Percentiles rank a stretch among this genome's conserved stretches.
Conservation (phyloP, 2,888 invertebrate species). For the Ochlodes sylvanus region DNA sequence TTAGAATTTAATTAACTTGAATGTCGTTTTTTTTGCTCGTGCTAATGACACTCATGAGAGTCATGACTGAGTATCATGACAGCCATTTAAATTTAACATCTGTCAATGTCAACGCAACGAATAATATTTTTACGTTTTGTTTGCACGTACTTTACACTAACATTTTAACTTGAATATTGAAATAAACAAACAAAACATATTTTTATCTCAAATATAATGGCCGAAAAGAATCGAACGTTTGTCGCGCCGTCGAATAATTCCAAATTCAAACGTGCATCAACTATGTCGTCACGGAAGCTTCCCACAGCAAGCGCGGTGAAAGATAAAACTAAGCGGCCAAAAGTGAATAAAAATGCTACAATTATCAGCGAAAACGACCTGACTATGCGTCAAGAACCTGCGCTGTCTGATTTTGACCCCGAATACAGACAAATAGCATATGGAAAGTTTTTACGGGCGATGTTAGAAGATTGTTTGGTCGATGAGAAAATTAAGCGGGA, state of each 20-base stretch:
- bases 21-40: background rate
- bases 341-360: slow-evolving; percentile 54
- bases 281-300: slow-evolving; percentile 52
- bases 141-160: background rate
- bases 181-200: background rate
- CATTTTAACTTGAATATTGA: background rate
- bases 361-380: slow-evolving; percentile 52
- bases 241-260: slow-evolving; percentile 53
- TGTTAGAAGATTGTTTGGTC: slow-evolving; percentile 70
- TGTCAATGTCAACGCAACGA: slow-evolving; percentile 47
- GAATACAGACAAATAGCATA: slow-evolving; percentile 66
- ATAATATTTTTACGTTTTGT: background rate
- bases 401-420: slow-evolving; percentile 57
- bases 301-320: slow-evolving; percentile 45
- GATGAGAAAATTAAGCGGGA: slow-evolving; percentile 74
- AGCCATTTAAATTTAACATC: slow-evolving; percentile 54
- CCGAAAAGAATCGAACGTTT: slow-evolving; percentile 62
- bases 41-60: too few relatives aligned
- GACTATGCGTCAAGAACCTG: slow-evolving; percentile 54
- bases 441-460: slow-evolving; percentile 65
- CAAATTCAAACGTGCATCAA: slow-evolving; percentile 59
- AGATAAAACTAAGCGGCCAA: slow-evolving; percentile 47
- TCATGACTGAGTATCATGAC: slow-evolving; percentile 67
- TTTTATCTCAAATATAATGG: slow-evolving; percentile 27
- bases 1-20: background rate